A percentile compares a stretch with the other conserved stretches of the same genome.
Evolutionary conservation across 2,888 invertebrate genomes (phyloP).

Genomic region (Harmothoe impar): DNA sequence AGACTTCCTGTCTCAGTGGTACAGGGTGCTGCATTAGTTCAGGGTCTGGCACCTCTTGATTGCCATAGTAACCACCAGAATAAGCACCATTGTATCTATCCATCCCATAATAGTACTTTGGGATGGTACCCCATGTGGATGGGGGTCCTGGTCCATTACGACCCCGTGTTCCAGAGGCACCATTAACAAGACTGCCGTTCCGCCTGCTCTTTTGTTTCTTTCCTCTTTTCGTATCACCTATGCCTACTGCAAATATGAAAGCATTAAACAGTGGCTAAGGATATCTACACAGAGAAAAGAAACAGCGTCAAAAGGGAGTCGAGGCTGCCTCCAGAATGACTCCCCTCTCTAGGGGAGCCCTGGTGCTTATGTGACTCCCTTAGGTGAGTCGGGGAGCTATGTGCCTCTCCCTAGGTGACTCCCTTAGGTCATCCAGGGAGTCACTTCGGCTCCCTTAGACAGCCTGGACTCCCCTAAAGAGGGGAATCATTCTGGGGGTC

Average conservation of each 20-base stretch:
- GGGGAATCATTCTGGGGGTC: too few species aligned
- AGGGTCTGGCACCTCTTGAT: not conserved
- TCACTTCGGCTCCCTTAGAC: too few species aligned
- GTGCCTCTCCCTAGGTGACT: too few species aligned
- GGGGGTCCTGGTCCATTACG: not conserved
- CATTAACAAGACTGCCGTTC: not conserved
- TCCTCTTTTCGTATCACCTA: not conserved
- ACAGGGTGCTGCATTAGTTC: not conserved
- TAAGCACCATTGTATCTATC: slow-evolving; percentile 15
- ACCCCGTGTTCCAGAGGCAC: not conserved
- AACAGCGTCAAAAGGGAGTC: too few species aligned
- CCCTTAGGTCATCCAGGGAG: too few species aligned
- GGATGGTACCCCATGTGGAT: slow-evolving; percentile 22
- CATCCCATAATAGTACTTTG: slow-evolving; percentile 46
- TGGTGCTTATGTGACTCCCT: too few species aligned
- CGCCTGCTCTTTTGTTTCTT: slow-evolving; percentile 36
- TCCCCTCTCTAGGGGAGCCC: too few species aligned
- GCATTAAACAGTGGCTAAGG: not conserved
- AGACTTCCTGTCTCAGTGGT: slow-evolving; percentile 48
- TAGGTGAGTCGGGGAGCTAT: too few species aligned
- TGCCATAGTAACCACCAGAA: slow-evolving; percentile 37
- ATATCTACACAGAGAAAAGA: too few species aligned
- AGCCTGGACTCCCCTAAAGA: too few species aligned
- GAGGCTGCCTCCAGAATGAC: too few species aligned
- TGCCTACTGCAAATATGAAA: not conserved